phyloP scores from a whole-genome alignment of 2,113 vertebrate genomes.

The Eleginops maclovinus region DNA sequence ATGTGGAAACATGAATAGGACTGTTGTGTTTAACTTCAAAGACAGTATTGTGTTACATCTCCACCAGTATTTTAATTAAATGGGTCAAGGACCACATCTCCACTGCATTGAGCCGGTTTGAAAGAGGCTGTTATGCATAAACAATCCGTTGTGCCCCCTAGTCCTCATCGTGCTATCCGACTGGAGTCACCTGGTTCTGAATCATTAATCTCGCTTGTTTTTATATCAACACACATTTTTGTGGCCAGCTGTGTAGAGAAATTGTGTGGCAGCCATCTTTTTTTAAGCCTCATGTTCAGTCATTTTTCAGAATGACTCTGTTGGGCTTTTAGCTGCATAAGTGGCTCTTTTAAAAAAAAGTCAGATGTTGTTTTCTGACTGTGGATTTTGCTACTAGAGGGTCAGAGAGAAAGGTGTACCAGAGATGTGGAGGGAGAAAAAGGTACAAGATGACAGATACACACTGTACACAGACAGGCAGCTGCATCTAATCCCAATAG shows the following conservation, averaged over 20 bases:
- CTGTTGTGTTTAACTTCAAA: slow-evolving; percentile 77
- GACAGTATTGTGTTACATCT: slow-evolving; percentile 69
- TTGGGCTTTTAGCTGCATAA: slow-evolving; percentile 30
- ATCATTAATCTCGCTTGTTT: no score
- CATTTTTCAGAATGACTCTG: slow-evolving; percentile 7
- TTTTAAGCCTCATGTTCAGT: slow-evolving; percentile 18
- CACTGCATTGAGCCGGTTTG: slow-evolving; percentile 52
- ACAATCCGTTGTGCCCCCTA: slow-evolving; percentile 55
- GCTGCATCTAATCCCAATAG: slow-evolving; percentile 32
- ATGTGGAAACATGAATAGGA: slow-evolving; percentile 66
- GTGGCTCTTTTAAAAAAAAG: slow-evolving; percentile 37
- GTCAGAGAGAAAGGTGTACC: not conserved
- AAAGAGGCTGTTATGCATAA: slow-evolving; percentile 54
- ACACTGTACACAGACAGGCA: slow-evolving; percentile 20
- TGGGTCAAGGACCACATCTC: slow-evolving; percentile 79
- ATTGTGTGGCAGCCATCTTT: slow-evolving; percentile 21
- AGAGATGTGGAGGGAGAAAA: slow-evolving; percentile 10
- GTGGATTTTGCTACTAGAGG: slow-evolving; percentile 14
- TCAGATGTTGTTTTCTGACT: slow-evolving; percentile 55
- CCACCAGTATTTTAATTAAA: slow-evolving; percentile 73
- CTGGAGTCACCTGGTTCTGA: slow-evolving; percentile 43
- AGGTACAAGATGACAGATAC: slow-evolving; percentile 25
- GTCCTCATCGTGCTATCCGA: slow-evolving; percentile 55
- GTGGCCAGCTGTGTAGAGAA: slow-evolving; percentile 45
- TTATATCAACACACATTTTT: slow-evolving; percentile 19